phyloP scores from a whole-genome alignment of 92 coral and sea anemone genomes.

The Parazoanthus darwini region DNA sequence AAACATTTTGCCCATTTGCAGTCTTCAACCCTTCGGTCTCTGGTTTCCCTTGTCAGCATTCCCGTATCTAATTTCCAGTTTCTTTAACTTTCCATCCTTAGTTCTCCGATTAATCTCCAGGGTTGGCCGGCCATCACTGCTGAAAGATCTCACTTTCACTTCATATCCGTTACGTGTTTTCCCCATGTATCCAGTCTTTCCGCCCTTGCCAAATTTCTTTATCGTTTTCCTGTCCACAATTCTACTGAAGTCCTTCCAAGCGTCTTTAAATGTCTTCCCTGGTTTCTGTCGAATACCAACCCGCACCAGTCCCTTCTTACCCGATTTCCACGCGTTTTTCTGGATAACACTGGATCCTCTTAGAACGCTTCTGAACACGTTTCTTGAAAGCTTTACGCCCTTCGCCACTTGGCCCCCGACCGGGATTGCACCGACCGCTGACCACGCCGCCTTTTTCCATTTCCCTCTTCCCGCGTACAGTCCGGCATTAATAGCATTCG shows the following conservation, averaged over 20 bases:
- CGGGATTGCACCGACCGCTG: constrained; percentile 43
- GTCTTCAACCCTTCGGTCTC: constrained; percentile 2
- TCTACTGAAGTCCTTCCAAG: constrained; percentile 29
- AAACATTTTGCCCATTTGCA: background rate
- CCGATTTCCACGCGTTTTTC: constrained; percentile 3
- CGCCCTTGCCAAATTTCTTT: constrained; percentile 20
- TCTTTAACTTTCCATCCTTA: background rate
- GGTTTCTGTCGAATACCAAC: constrained; percentile 32
- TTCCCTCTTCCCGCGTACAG: constrained; percentile 38
- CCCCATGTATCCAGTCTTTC: constrained; percentile 23
- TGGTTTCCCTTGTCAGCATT: constrained; percentile 2
- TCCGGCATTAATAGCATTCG: constrained; percentile 38
- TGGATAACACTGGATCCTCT: constrained; percentile 25
- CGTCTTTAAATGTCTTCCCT: constrained; percentile 28
- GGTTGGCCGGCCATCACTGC: constrained; percentile 42
- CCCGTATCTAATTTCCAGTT: constrained; percentile 35
- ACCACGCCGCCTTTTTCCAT: constrained; percentile 41
- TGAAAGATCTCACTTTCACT: constrained; percentile 28
- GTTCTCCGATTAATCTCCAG: constrained; percentile 26
- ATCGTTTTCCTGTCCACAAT: constrained; percentile 34
- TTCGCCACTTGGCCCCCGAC: constrained; percentile 32
- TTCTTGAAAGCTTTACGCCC: constrained; percentile 20
- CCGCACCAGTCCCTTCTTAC: constrained; percentile 10
- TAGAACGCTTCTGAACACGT: constrained; percentile 22
- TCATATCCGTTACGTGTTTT: constrained; percentile 37